Evolutionary conservation across 2,888 invertebrate species (phyloP).

Genomic region (Pandemis corylana): DNA sequence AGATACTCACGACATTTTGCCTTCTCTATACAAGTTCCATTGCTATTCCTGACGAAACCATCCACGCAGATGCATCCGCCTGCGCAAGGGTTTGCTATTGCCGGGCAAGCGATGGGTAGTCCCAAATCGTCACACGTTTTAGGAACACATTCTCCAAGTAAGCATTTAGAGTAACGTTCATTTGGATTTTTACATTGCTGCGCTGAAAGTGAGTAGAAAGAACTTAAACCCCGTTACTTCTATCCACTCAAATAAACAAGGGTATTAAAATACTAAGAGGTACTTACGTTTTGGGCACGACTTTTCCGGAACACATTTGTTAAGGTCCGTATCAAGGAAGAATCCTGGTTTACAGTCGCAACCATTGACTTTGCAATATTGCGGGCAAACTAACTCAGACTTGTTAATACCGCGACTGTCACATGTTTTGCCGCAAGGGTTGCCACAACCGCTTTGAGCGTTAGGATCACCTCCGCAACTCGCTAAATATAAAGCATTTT

Average conservation of each 20-base stretch:
- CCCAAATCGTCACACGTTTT: conserved; percentile 34
- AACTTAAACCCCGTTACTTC: too few species aligned
- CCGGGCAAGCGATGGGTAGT: conserved; percentile 18
- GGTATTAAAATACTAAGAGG: not conserved
- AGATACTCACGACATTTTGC: conserved; percentile 32
- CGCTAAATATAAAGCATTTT: not conserved
- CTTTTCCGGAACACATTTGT: conserved; percentile 26
- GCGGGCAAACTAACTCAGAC: conserved; percentile 23
- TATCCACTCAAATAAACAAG: not conserved
- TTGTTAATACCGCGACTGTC: conserved; percentile 15
- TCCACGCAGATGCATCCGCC: conserved; percentile 38
- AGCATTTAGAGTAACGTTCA: conserved; percentile 28
- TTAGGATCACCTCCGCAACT: conserved; percentile 31
- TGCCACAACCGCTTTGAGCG: conserved; percentile 27
- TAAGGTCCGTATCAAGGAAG: conserved; percentile 15
- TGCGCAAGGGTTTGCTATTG: conserved; percentile 24
- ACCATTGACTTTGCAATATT: conserved; percentile 25
- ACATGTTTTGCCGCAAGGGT: conserved; percentile 33
- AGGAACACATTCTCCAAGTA: conserved; percentile 31
- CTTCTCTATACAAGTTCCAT: conserved; percentile 33
- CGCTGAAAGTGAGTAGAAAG: not conserved
- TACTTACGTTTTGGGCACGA: conserved; percentile 15
- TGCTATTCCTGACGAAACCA: conserved; percentile 34
- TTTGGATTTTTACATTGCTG: conserved; percentile 29
- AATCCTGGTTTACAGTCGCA: conserved; percentile 35